Evolutionary conservation across 2,888 invertebrate species (phyloP), one percentile per base, ranked within the genome.

Genomic region (Sphaeridia pumilis): DNA sequence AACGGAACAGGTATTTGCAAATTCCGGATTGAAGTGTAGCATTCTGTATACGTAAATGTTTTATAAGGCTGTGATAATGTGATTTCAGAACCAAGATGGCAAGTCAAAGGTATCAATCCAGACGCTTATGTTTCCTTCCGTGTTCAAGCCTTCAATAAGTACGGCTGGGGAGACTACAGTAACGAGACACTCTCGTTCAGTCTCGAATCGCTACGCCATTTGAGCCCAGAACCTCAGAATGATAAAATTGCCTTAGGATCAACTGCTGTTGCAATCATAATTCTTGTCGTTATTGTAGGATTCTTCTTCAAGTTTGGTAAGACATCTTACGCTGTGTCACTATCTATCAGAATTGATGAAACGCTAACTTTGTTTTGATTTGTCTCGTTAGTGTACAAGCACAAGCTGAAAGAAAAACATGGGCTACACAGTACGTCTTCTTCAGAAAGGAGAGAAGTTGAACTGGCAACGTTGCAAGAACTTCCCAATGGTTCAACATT

Each of bases 81-180:
- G 31, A 31, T 10, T 70, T 34, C 68, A 80, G 82, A 87, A 42
- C 79, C 82, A 55, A 83, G 83, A 67, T 93, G 90, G 84, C 78
- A 86, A 56, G 80, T 89, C 25, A 77, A 78, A 10, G 80, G 80
- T 17, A 72, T 81, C 48, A 76, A 77, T 49, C 75, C 76, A 22
- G 78, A 78, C 54, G 72, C 77, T 24, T 74, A 78, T 46, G 82
- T 84, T 64, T 73, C 76, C 49, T 87, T 87, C 68, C 77, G 84
- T 10, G 87, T 87, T 45, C 78, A 82, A 56, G 88, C 90, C 0
- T 74, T 76, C 53, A 93, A 92, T 70, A 73, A 75, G 3, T 81
- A 84, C 69, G 92, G 92, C 22, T 87, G 85, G 80, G 85, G 90
- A 55, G 76, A 79, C 17, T 81, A 81, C 69, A 89, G 87, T 59